Conservation (phyloP, 2,797 vertebrate species). For the Chaetodon trifasciatus region DNA sequence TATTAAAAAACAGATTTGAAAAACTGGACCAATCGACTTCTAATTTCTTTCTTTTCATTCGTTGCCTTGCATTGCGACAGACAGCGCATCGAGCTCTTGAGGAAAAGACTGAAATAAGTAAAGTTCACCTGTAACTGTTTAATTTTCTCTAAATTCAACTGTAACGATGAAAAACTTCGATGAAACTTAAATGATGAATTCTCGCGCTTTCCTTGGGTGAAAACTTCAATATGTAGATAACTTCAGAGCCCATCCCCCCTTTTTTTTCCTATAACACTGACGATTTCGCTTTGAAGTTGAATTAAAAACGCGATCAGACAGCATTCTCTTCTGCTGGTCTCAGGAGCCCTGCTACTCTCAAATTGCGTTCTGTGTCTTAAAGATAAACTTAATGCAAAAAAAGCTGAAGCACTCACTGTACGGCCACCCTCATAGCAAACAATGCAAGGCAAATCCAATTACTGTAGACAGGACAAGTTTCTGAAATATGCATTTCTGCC, state of each 20-base stretch:
- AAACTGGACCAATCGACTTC: conserved; percentile 12
- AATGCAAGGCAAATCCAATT: conserved; percentile 83
- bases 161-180: conserved; percentile 60
- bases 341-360: conserved; percentile 73
- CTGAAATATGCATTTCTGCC: conserved; percentile 81
- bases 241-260: conserved; percentile 36
- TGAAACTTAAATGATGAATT: conserved; percentile 62
- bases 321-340: conserved; percentile 72
- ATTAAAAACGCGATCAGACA: conserved; percentile 79
- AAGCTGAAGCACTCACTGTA: conserved; percentile 68
- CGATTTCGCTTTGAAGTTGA: conserved; percentile 73
- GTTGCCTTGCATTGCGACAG: conserved; percentile 21
- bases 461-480: conserved; percentile 79
- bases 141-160: conserved; percentile 44
- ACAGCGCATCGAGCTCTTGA: conserved; percentile 27
- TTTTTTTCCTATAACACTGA: conserved; percentile 56
- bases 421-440: conserved; percentile 78
- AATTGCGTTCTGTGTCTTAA: conserved; percentile 82
- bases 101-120: conserved; percentile 9
- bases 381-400: conserved; percentile 83
- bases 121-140: conserved; percentile 51
- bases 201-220: conserved; percentile 47
- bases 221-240: conserved; percentile 72
- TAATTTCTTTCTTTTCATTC: conserved; percentile 2
- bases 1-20: conserved; percentile 9